These are phyloP conservation scores for Batillaria attramentaria DNA, from an alignment of 1,140 invertebrate species.

Conservation along the genomic window DNA sequence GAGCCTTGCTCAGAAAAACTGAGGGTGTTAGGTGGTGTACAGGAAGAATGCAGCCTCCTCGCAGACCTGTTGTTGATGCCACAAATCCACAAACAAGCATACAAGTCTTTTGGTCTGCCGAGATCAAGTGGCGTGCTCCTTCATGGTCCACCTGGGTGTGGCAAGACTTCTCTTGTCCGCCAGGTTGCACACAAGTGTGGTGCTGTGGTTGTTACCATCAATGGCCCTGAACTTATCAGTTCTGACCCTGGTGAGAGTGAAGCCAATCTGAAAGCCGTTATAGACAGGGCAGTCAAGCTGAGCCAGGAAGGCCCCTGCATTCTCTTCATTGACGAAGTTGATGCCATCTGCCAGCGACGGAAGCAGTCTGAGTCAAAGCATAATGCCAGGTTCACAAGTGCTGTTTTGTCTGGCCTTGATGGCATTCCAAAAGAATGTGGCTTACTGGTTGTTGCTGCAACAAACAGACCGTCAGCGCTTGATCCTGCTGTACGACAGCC, in stretches of 20 bases:
- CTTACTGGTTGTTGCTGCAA: slow-evolving; percentile 66
- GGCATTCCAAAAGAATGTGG: slow-evolving; percentile 34
- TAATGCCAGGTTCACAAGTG: slow-evolving; percentile 43
- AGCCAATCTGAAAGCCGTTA: slow-evolving; percentile 54
- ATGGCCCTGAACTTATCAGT: slow-evolving; percentile 63
- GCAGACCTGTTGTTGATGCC: slow-evolving; percentile 54
- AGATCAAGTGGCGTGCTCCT: slow-evolving; percentile 57
- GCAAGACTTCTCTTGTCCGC: slow-evolving; percentile 64
- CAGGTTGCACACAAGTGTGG: slow-evolving; percentile 49
- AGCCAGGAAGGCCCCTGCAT: slow-evolving; percentile 62
- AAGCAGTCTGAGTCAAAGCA: slow-evolving; percentile 34
- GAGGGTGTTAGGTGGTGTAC: slow-evolving; percentile 51
- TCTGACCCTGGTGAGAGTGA: slow-evolving; percentile 64
- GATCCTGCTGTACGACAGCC: slow-evolving; percentile 59
- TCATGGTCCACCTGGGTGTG: slow-evolving; percentile 66
- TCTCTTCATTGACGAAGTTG: slow-evolving; percentile 68
- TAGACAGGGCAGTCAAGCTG: slow-evolving; percentile 52
- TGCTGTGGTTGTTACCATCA: slow-evolving; percentile 56
- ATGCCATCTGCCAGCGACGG: slow-evolving; percentile 57
- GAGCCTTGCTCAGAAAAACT: slow-evolving; percentile 24
- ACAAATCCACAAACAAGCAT: slow-evolving; percentile 24
- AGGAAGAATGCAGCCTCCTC: slow-evolving; percentile 45
- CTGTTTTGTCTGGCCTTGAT: slow-evolving; percentile 59
- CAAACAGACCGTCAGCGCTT: slow-evolving; percentile 58
- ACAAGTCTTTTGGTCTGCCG: slow-evolving; percentile 33